Conservation (phyloP, 1,140 invertebrate species). For the Lasaia peninsularis region DNA sequence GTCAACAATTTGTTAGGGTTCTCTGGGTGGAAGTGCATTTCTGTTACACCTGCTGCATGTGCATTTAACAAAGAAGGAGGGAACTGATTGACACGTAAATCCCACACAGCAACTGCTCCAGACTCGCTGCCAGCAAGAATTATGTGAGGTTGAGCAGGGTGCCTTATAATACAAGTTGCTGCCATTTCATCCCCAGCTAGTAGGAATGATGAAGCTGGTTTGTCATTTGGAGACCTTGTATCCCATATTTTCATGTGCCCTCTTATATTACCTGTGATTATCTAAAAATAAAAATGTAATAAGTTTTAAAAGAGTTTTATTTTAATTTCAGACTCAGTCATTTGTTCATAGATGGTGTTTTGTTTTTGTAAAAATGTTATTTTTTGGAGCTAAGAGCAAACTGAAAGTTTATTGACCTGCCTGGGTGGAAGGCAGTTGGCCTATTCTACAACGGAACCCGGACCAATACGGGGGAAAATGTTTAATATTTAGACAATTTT, state of each 20-base stretch:
- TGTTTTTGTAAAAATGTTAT: not conserved
- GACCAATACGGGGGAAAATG: no score
- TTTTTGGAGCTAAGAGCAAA: no score
- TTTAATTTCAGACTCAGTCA: no score
- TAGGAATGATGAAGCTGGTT: constrained; percentile 81
- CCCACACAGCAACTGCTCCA: constrained; percentile 90
- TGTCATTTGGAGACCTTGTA: constrained; percentile 79
- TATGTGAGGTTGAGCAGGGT: constrained; percentile 92
- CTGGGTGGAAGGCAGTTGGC: no score
- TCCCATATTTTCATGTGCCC: constrained; percentile 94
- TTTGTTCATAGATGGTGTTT: no score
- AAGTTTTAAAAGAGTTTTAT: not conserved
- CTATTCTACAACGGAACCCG: no score
- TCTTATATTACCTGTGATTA: constrained; percentile 89
- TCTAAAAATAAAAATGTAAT: constrained; percentile 37
- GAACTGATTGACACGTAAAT: constrained; percentile 87
- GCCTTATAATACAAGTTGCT: constrained; percentile 85
- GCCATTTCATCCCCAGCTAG: constrained; percentile 82
- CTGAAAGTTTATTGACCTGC: no score
- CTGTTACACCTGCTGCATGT: constrained; percentile 85
- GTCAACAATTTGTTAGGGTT: constrained; percentile 90
- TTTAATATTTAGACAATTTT: no score
- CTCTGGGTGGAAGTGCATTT: constrained; percentile 90
- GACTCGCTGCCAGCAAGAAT: constrained; percentile 90
- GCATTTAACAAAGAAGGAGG: constrained; percentile 89